Evolutionary conservation across 2,797 vertebrate genomes (phyloP).

Genomic region (Macropus fuliginosus): DNA sequence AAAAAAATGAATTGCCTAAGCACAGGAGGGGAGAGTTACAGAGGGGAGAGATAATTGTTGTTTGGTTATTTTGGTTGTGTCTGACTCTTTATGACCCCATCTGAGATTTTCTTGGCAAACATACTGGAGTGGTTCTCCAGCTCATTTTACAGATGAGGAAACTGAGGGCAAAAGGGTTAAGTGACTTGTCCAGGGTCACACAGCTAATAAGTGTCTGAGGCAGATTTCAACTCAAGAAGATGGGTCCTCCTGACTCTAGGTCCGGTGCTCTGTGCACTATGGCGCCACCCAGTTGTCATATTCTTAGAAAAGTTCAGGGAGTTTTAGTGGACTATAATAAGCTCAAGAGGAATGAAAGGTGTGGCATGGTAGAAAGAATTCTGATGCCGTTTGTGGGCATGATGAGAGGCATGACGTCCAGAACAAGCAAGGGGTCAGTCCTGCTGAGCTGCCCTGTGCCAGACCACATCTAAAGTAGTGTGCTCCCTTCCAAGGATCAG

Average conservation of each 20-base stretch:
- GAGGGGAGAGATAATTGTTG: not conserved
- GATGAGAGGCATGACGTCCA: not conserved
- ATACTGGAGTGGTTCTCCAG: not conserved
- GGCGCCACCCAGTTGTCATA: too few relatives aligned
- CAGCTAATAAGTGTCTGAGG: not conserved
- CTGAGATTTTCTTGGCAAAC: not conserved
- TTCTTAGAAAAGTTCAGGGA: not conserved
- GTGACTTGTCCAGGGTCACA: not conserved
- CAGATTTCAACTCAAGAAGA: too few relatives aligned
- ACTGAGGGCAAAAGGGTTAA: not conserved
- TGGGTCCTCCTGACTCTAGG: too few relatives aligned
- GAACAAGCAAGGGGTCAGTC: not conserved
- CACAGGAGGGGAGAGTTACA: not conserved
- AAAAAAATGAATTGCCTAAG: not conserved
- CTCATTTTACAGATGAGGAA: not conserved
- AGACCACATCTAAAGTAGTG: not conserved
- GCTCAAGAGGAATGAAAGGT: not conserved
- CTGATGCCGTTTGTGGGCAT: not conserved
- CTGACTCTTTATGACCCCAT: not conserved
- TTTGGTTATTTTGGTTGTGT: not conserved
- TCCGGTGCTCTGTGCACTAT: too few relatives aligned
- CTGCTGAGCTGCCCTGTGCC: constrained; percentile 1
- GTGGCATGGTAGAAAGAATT: not conserved
- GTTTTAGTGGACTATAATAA: not conserved
- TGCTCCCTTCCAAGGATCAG: not conserved